A percentile compares a stretch with the other conserved stretches of the same genome.
Evolutionary conservation across 2,888 invertebrate species (phyloP).

Genomic region (Ennomos fuscantarius): DNA sequence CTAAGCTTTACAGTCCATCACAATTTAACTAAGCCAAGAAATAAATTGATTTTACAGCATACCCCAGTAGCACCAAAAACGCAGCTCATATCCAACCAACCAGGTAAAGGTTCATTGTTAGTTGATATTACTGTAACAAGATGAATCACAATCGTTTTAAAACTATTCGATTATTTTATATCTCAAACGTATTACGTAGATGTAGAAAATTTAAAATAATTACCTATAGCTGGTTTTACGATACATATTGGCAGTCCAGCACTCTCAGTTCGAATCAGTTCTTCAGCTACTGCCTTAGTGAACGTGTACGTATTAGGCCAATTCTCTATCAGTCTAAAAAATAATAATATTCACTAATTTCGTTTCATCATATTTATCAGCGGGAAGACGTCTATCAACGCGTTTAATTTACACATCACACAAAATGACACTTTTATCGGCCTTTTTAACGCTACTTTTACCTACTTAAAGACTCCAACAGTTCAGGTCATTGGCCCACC

Average conservation of each 20-base stretch:
- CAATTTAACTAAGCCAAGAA: too few relatives aligned
- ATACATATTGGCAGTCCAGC: conserved; percentile 20
- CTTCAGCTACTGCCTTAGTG: conserved; percentile 89
- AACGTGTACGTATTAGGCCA: conserved; percentile 90
- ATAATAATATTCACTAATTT: too few relatives aligned
- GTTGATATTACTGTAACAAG: conserved; percentile 87
- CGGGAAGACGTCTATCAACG: too few relatives aligned
- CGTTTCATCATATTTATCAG: too few relatives aligned
- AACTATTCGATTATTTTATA: conserved; percentile 1
- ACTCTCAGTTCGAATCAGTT: conserved; percentile 83
- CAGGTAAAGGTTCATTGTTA: conserved; percentile 87
- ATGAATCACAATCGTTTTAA: neutral
- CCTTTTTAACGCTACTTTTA: too few relatives aligned
- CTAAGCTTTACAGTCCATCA: too few relatives aligned
- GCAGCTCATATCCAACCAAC: conserved; percentile 91
- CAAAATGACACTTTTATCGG: too few relatives aligned
- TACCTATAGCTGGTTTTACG: conserved; percentile 20
- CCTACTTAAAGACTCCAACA: too few relatives aligned
- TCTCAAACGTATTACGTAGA: neutral
- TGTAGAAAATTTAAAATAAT: neutral
- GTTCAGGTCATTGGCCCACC: too few relatives aligned
- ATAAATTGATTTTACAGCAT: conserved; percentile 17
- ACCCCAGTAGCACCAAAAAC: conserved; percentile 93
- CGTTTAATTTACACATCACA: too few relatives aligned
- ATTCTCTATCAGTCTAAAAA: conserved; percentile 61